Evolutionary conservation across 2,797 vertebrate species (phyloP).

Genomic region (Chrysocyon brachyurus): DNA sequence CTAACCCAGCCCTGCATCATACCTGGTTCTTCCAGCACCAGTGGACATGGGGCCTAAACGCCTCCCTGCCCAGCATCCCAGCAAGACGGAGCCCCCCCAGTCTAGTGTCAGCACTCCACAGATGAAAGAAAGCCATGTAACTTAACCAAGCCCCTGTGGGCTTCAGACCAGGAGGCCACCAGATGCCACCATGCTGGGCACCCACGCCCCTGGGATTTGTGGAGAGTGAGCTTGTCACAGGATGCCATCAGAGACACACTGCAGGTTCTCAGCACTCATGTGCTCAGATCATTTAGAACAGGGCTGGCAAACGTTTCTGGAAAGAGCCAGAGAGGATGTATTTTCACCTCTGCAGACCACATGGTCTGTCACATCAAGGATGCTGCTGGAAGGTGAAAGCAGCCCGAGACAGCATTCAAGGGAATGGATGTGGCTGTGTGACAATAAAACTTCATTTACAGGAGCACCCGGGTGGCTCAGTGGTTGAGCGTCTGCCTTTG

Average conservation of each 20-base stretch:
- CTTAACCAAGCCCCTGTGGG: not conserved
- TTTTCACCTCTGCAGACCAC: not conserved
- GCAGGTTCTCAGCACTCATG: not conserved
- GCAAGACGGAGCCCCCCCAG: not conserved
- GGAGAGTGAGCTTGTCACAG: not conserved
- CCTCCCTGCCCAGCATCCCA: not conserved
- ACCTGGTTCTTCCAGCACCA: not conserved
- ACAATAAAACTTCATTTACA: not conserved
- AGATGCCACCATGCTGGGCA: accelerated
- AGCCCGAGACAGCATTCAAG: no score
- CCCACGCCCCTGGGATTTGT: accelerated
- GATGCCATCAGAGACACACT: not conserved
- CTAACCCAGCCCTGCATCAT: not conserved
- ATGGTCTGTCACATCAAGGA: not conserved
- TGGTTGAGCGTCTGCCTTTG: no score
- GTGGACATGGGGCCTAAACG: not conserved
- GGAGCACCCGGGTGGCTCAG: no score
- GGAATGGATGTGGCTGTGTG: not conserved
- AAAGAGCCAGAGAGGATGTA: not conserved
- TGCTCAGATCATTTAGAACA: not conserved
- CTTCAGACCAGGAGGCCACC: not conserved
- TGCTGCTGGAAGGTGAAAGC: no score
- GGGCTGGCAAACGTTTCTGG: not conserved
- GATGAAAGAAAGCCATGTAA: not conserved
- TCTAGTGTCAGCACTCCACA: not conserved